These are phyloP conservation scores for Cebidichthys violaceus DNA, from an alignment of 2,113 vertebrate species.

Conservation along the genomic window DNA sequence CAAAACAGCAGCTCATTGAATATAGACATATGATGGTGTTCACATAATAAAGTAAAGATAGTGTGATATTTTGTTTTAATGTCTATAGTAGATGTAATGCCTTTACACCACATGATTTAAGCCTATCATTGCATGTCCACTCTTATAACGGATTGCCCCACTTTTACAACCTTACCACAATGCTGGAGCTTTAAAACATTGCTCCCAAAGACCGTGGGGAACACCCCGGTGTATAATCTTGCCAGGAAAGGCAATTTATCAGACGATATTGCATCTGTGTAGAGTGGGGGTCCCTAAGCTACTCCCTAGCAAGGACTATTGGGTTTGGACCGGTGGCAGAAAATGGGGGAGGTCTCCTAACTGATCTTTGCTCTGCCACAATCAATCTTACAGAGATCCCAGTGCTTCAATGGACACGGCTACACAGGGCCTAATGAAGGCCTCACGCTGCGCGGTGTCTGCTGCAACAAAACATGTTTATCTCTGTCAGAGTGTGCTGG, in stretches of 20 bases:
- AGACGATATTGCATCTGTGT: conserved; percentile 80
- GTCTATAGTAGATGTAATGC: conserved; percentile 38
- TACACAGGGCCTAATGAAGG: conserved; percentile 71
- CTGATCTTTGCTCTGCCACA: conserved; percentile 67
- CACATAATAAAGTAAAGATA: conserved; percentile 1
- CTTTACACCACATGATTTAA: conserved; percentile 36
- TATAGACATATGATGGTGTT: conserved; percentile 1
- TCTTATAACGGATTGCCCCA: conserved; percentile 60
- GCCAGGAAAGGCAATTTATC: conserved; percentile 80
- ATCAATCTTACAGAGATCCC: conserved; percentile 76
- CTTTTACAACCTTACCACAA: conserved; percentile 55
- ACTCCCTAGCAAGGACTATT: conserved; percentile 67
- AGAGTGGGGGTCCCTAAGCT: conserved; percentile 70
- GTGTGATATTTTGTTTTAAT: conserved; percentile 16
- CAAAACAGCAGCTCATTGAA: conserved; percentile 3
- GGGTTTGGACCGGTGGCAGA: conserved; percentile 61
- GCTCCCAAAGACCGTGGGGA: conserved; percentile 66
- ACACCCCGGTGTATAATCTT: conserved; percentile 73
- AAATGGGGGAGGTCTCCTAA: conserved; percentile 71
- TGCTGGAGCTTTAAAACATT: conserved; percentile 62
- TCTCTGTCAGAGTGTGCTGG: conserved; percentile 54
- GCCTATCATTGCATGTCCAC: conserved; percentile 50
- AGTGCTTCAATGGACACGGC: conserved; percentile 66
- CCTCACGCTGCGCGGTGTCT: conserved; percentile 55
- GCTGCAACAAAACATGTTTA: conserved; percentile 68